Conservation (phyloP, 2,797 vertebrate species). For the Phrynocephalus vlangalii region DNA sequence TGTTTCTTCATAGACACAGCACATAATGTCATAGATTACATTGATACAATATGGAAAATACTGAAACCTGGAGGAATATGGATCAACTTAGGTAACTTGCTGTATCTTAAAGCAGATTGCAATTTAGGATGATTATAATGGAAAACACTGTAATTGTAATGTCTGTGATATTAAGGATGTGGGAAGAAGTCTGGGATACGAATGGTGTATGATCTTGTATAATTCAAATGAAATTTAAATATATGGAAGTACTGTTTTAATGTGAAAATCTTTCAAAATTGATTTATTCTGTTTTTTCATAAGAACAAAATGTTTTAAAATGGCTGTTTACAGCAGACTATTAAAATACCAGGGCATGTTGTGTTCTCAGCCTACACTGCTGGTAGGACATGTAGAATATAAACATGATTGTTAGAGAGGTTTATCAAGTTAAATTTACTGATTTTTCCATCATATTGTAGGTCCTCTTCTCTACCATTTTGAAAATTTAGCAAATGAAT, state of each 20-base stretch:
- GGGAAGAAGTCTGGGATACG: no score
- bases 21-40: constrained; percentile 97
- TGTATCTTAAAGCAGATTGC: background rate
- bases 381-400: background rate
- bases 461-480: constrained; percentile 97
- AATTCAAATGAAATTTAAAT: constrained; percentile 10
- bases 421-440: constrained; percentile 20
- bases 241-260: background rate
- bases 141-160: background rate
- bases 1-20: constrained; percentile 99
- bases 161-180: background rate
- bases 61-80: constrained; percentile 97
- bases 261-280: background rate
- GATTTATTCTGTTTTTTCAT: background rate
- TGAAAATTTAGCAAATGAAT: constrained; percentile 97
- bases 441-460: constrained; percentile 67
- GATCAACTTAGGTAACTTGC: constrained; percentile 95
- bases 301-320: constrained; percentile 4
- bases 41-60: constrained; percentile 99
- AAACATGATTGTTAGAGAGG: background rate
- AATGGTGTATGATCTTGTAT: background rate
- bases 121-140: background rate
- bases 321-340: background rate
- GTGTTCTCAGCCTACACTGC: background rate
- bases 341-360: background rate